Conservation (phyloP, 2,888 invertebrate genomes). For the Euphydryas editha region DNA sequence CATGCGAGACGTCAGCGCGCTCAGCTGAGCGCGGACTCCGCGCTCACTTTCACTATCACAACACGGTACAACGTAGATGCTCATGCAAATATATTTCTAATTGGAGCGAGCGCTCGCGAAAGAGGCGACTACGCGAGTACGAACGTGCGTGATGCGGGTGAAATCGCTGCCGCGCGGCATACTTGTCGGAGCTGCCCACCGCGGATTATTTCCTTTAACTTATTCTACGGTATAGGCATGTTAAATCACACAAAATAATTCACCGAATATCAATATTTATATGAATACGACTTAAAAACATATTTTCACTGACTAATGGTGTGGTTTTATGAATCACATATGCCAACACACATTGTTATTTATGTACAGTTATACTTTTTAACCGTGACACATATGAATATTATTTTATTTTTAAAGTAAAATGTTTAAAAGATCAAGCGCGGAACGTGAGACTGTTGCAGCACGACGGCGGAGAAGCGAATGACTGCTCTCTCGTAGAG, state of each 20-base stretch:
- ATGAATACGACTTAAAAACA: not conserved
- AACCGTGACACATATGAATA: not conserved
- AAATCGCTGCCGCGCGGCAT: constrained; percentile 71
- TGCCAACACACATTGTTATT: not conserved
- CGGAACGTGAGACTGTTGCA: constrained; percentile 55
- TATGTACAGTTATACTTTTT: not conserved
- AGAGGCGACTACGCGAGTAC: constrained; percentile 59
- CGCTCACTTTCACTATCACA: constrained; percentile 73
- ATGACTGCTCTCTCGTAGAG: constrained; percentile 77
- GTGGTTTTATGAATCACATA: not conserved
- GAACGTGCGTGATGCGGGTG: constrained; percentile 78
- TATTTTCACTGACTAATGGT: not conserved
- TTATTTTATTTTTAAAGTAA: constrained; percentile 7
- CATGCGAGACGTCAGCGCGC: constrained; percentile 64
- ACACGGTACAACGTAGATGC: constrained; percentile 39
- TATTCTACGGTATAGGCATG: not conserved
- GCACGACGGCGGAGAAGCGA: constrained; percentile 62
- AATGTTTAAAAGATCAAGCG: not conserved
- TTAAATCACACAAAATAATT: not conserved
- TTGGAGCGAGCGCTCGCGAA: constrained; percentile 64
- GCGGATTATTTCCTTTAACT: constrained; percentile 48
- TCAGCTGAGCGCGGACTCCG: constrained; percentile 71
- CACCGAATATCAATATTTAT: not conserved
- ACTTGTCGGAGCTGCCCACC: constrained; percentile 70
- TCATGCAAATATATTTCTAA: constrained; percentile 67